Evolutionary conservation across 1,140 invertebrate genomes (phyloP).

Genomic region (honey bee (Apis mellifera)): Amel_HAv3.1 CM009936.2:10441001-10441500

Average conservation of each 20-base stretch:
- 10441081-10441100: conserved; percentile 3
- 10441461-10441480: not conserved
- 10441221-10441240: conserved; percentile 55
- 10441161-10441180: conserved; percentile 57
- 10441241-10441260: conserved; percentile 58
- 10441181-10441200: conserved; percentile 46
- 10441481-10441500: too few species aligned
- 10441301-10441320: conserved; percentile 34
- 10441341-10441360: conserved; percentile 46
- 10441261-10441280: conserved; percentile 46
- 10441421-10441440: conserved; percentile 31
- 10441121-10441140: conserved; percentile 20
- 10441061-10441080: not conserved
- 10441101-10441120: not conserved
- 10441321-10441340: conserved; percentile 46
- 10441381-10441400: conserved; percentile 21
- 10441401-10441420: conserved; percentile 8
- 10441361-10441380: conserved; percentile 51
- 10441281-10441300: conserved; percentile 32
- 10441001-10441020: not conserved
- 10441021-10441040: not conserved
- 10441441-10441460: not conserved
- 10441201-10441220: conserved; percentile 60
- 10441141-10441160: conserved; percentile 50
- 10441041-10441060: not conserved